Percentiles rank a stretch among this genome's conserved stretches.
Evolutionary conservation across 2,888 invertebrate genomes (phyloP).

Genomic region (Andrena haemorrhoa): DNA sequence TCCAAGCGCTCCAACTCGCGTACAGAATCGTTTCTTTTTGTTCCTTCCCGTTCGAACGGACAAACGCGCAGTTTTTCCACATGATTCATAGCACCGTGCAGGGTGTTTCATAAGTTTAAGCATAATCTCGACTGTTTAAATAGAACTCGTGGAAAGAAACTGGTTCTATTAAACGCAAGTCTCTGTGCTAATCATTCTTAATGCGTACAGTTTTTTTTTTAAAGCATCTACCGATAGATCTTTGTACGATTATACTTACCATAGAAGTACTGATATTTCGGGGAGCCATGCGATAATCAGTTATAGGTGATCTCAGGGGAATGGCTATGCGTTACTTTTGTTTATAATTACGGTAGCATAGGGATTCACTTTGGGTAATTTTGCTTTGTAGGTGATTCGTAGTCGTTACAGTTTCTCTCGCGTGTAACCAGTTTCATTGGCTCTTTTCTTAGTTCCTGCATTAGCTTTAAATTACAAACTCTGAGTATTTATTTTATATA

Average conservation of each 20-base stretch:
- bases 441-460: too few relatives aligned
- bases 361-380: too few relatives aligned
- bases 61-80: not conserved
- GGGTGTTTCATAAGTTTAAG: not conserved
- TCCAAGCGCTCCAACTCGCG: constrained; percentile 20
- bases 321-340: not conserved
- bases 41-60: constrained; percentile 4
- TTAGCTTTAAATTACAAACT: too few relatives aligned
- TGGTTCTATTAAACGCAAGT: too few relatives aligned
- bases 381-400: too few relatives aligned
- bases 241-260: not conserved
- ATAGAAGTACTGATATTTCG: not conserved
- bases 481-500: too few relatives aligned
- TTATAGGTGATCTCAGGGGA: not conserved
- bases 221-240: not conserved
- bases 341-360: too few relatives aligned
- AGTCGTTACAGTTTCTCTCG: too few relatives aligned
- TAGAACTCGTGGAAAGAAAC: too few relatives aligned
- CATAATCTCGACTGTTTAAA: too few relatives aligned
- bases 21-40: not conserved
- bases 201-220: not conserved
- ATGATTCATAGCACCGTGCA: constrained; percentile 20
- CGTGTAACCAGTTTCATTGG: too few relatives aligned
- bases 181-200: not conserved
- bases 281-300: not conserved